These are phyloP conservation scores for Sebastes iracundus DNA, from an alignment of 2,797 vertebrate species.

Conservation along the genomic window DNA sequence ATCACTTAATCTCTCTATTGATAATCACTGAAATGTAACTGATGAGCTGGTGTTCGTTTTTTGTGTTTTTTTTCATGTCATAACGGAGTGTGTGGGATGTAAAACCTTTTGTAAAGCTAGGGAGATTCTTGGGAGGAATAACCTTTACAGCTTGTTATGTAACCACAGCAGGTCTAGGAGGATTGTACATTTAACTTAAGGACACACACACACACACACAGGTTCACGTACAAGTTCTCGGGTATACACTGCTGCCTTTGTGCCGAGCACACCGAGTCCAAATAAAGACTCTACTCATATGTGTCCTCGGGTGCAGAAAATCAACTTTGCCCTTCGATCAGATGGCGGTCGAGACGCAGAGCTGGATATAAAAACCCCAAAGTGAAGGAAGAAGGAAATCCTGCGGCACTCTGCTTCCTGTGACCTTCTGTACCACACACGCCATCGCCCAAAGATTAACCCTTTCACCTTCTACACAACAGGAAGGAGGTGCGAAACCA, in stretches of 20 bases:
- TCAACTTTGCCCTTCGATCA: constrained; percentile 57
- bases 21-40: neutral
- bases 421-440: constrained; percentile 59
- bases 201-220: constrained; percentile 8
- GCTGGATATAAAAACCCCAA: constrained; percentile 41
- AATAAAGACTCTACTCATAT: constrained; percentile 66
- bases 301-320: constrained; percentile 51
- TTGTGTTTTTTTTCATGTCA: neutral
- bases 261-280: constrained; percentile 31
- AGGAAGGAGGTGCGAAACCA: constrained; percentile 54
- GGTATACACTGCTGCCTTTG: constrained; percentile 67
- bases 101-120: neutral
- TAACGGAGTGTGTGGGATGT: neutral
- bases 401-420: constrained; percentile 69
- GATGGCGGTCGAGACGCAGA: constrained; percentile 29
- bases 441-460: constrained; percentile 39
- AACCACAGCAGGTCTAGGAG: constrained; percentile 22
- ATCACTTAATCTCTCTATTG: neutral
- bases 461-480: constrained; percentile 16
- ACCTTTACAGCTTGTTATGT: constrained; percentile 32
- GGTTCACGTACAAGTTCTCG: constrained; percentile 31
- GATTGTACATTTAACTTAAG: constrained; percentile 27
- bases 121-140: neutral
- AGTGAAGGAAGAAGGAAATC: constrained; percentile 70
- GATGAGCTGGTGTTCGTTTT: neutral